These are phyloP conservation scores for Epinotia brunnichana DNA, from an alignment of 2,888 invertebrate genomes.

Conservation along the genomic window DNA sequence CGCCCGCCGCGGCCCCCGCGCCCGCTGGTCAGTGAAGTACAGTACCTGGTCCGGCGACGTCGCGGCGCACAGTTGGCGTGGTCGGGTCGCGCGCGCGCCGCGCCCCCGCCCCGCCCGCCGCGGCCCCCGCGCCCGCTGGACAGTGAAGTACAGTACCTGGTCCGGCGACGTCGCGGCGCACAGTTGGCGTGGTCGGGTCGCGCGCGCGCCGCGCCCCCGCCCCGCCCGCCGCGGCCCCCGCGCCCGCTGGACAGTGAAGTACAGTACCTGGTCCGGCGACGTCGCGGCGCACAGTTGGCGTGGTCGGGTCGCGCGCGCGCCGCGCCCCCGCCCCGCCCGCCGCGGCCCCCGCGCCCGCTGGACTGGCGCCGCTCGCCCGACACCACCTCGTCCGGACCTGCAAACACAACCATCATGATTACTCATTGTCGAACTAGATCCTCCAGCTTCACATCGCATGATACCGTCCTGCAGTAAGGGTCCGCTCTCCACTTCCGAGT, in stretches of 20 bases:
- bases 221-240: background rate
- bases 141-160: too few species aligned
- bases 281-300: slow-evolving; percentile 79
- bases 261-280: slow-evolving; percentile 87
- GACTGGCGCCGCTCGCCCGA: slow-evolving; percentile 69
- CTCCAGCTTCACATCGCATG: too few species aligned
- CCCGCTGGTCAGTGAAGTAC: too few species aligned
- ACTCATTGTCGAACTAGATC: background rate
- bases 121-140: background rate
- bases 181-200: background rate
- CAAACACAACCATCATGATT: too few species aligned
- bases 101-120: background rate
- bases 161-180: slow-evolving; percentile 51
- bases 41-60: too few species aligned
- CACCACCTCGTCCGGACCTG: slow-evolving; percentile 70
- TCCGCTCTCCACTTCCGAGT: too few species aligned
- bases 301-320: slow-evolving; percentile 70
- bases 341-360: slow-evolving; percentile 71
- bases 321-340: slow-evolving; percentile 69
- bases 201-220: background rate
- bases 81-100: background rate
- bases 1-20: too few species aligned
- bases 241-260: too few species aligned
- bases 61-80: too few species aligned
- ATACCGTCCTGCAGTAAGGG: too few species aligned